A percentile compares a stretch with the other conserved stretches of the same genome.
These are phyloP conservation scores for Coelinius sp. DNA, from an alignment of 2,888 invertebrate genomes.

Conservation along the genomic window DNA sequence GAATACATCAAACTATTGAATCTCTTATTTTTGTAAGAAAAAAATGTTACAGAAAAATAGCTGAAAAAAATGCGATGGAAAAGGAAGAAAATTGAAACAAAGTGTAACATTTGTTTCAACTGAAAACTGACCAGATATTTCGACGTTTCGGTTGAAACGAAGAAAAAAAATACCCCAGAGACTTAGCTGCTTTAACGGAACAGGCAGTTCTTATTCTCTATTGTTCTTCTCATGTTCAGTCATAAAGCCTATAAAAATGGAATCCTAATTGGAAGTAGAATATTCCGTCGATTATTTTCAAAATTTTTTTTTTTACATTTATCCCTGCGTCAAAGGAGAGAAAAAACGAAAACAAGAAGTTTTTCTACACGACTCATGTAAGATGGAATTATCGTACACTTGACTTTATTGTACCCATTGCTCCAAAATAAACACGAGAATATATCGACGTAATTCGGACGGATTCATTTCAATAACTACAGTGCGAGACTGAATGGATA, in stretches of 20 bases:
- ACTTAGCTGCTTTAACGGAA: slow-evolving; percentile 54
- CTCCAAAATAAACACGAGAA: slow-evolving; percentile 43
- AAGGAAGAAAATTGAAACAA: slow-evolving; percentile 45
- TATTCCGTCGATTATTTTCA: neutral
- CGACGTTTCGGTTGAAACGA: slow-evolving; percentile 24
- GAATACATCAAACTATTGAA: slow-evolving; percentile 58
- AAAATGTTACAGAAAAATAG: slow-evolving; percentile 47
- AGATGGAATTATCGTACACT: slow-evolving; percentile 38
- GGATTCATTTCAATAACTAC: slow-evolving; percentile 15
- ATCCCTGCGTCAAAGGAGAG: neutral
- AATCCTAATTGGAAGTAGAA: neutral
- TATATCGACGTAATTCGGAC: slow-evolving; percentile 4
- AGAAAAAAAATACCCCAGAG: slow-evolving; percentile 49
- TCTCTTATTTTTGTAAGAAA: slow-evolving; percentile 64
- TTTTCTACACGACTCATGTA: neutral
- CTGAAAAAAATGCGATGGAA: slow-evolving; percentile 39
- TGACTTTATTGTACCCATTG: slow-evolving; percentile 52
- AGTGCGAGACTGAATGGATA: slow-evolving; percentile 15
- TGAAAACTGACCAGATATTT: slow-evolving; percentile 21
- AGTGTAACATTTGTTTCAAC: slow-evolving; percentile 24
- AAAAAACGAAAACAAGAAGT: neutral
- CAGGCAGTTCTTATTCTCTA: slow-evolving; percentile 36
- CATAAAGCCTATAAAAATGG: slow-evolving; percentile 3
- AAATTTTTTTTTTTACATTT: slow-evolving; percentile 8
- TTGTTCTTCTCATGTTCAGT: slow-evolving; percentile 8